Evolutionary conservation across 2,888 invertebrate genomes (phyloP), one percentile per base, ranked within the genome.

Genomic region (Nomada ferruginata): DNA sequence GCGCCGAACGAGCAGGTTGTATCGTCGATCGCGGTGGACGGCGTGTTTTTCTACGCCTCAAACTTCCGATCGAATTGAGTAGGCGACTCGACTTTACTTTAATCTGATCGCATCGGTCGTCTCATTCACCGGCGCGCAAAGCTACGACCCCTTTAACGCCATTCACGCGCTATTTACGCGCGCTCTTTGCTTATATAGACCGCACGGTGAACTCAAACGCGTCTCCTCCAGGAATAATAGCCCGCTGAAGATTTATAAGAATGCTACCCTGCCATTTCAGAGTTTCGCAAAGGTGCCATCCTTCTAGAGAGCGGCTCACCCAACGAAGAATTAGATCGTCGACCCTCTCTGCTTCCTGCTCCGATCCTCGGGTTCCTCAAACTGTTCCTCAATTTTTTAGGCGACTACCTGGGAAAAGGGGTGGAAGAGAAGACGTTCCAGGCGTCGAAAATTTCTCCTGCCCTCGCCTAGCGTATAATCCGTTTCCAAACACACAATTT

Each of bases 31-130:
- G 13, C 2, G 53, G 36, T 2, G 36, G 36, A 52, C 5, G 13
- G n/a, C 20, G 15, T 13, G n/a, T 64, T 53, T 36, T 29, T 23
- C 72, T 44, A 60, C 44, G 61, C 20, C 26, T 11, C 44, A 2
- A 64, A 52, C 79, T 15, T 20, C 9, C 20, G 52, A 65, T 57
- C 44, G 65, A 78, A 78, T 86, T 79, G 75, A 82, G 74, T 72
- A 72, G 74, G 77, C 53, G 2, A 23, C 85, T 59, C 59, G 59
- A 69, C 79, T 82, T 85, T 80, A 80, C 79, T 87, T 83, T 66
- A 77, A 82, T 85, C 82, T 47, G 75, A 80, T 78, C 77, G 73
- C 70, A 64, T 61, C 77, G 72, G 71, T 69, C 80, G 63, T 61
- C 72, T 77, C 63, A 57, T 71, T 78, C 59, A 50, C 57, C 66